Conservation (phyloP, 2,888 invertebrate genomes). For the Pachycephus smyrnensis region DNA sequence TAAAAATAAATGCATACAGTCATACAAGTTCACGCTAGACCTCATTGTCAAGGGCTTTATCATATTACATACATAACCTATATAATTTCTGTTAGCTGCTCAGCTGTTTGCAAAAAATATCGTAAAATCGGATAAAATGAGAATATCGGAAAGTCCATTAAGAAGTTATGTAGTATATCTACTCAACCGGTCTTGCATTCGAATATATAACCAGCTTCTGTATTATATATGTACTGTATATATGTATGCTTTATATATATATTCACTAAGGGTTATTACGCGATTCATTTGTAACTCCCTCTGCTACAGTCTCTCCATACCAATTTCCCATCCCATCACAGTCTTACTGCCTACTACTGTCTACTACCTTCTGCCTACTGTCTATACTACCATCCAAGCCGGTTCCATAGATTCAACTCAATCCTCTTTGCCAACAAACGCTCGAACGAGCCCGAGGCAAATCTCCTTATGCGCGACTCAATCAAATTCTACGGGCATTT, state of each 20-base stretch:
- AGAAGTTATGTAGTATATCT: conserved; percentile 33
- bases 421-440: conserved; percentile 62
- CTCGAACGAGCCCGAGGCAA: conserved; percentile 52
- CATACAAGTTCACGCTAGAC: neutral
- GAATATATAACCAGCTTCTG: conserved; percentile 57
- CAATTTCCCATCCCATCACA: conserved; percentile 24
- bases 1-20: neutral
- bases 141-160: conserved; percentile 59
- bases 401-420: conserved; percentile 42
- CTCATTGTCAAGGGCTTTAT: neutral
- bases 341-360: conserved; percentile 13
- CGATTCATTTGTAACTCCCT: conserved; percentile 62
- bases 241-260: no score
- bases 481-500: conserved; percentile 52
- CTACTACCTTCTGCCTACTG: conserved; percentile 5
- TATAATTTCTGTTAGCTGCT: neutral
- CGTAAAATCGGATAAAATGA: conserved; percentile 30
- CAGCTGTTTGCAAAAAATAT: neutral
- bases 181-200: conserved; percentile 39
- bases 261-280: conserved; percentile 50
- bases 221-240: conserved; percentile 11
- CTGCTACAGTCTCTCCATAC: conserved; percentile 17
- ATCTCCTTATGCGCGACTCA: conserved; percentile 62
- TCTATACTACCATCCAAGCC: neutral
- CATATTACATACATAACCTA: neutral